Evolutionary conservation across 2,888 invertebrate genomes (phyloP).

Genomic region (Tipula confusa): DNA sequence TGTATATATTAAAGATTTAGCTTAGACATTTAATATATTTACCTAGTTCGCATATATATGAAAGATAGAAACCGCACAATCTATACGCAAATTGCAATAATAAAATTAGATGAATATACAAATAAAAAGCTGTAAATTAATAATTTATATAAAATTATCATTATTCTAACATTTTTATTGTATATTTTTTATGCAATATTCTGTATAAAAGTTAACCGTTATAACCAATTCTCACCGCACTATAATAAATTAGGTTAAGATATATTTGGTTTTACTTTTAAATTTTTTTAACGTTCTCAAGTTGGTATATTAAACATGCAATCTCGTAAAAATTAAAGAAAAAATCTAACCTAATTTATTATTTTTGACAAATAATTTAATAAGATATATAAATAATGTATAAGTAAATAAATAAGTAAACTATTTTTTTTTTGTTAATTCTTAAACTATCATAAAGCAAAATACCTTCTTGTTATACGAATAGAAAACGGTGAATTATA

Average conservation of each 20-base stretch:
- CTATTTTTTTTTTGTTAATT: background rate
- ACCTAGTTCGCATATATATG: background rate
- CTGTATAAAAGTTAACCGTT: background rate
- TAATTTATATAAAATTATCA: background rate
- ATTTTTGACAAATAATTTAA: background rate
- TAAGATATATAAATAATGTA: background rate
- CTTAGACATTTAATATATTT: background rate
- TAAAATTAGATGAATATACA: background rate
- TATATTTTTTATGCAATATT: background rate
- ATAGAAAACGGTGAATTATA: background rate
- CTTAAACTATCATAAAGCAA: background rate
- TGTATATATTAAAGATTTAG: constrained; percentile 25
- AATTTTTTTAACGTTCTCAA: background rate
- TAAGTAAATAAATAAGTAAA: background rate
- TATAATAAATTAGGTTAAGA: background rate
- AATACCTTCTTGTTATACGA: background rate
- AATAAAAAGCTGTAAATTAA: background rate
- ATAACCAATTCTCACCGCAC: background rate
- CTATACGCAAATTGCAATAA: background rate
- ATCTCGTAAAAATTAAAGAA: background rate
- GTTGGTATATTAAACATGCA: background rate
- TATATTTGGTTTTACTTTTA: background rate
- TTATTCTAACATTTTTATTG: background rate
- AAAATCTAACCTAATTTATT: background rate
- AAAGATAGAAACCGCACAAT: constrained; percentile 20